phyloP scores from a whole-genome alignment of 2,888 invertebrate species.

The Trilocha varians region DNA sequence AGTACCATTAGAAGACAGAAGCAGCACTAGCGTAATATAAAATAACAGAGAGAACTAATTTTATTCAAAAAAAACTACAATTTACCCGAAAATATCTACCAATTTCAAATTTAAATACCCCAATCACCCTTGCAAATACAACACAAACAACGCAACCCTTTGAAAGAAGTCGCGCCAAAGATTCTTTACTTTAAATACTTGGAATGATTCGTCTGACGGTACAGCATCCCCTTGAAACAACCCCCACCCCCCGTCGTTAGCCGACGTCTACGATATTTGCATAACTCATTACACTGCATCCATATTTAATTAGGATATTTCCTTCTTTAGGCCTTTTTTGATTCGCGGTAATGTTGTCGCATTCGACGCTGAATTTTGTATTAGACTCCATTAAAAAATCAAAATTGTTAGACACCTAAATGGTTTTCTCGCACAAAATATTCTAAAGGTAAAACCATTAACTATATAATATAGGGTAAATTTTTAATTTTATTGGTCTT shows the following conservation, averaged over 20 bases:
- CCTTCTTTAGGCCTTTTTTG: constrained; percentile 32
- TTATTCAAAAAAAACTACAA: too few species aligned
- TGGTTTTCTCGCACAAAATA: too few species aligned
- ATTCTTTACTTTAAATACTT: constrained; percentile 33
- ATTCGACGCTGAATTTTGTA: constrained; percentile 10
- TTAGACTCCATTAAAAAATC: background rate
- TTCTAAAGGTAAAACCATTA: too few species aligned
- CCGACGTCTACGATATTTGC: constrained; percentile 61
- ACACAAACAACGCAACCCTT: constrained; percentile 28
- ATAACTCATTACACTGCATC: constrained; percentile 69
- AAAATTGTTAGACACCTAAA: too few species aligned
- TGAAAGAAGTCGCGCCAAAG: constrained; percentile 30
- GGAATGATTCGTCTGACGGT: constrained; percentile 38
- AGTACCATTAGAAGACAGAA: too few species aligned
- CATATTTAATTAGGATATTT: constrained; percentile 70
- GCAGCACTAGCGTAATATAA: too few species aligned
- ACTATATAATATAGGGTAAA: too few species aligned
- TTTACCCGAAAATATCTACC: too few species aligned
- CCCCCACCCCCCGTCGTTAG: constrained; percentile 39
- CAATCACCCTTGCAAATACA: constrained; percentile 14
- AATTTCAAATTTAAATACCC: too few species aligned
- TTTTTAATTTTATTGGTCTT: too few species aligned
- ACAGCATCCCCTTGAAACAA: constrained; percentile 16
- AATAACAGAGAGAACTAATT: too few species aligned
- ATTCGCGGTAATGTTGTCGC: constrained; percentile 17